phyloP scores from a whole-genome alignment of 2,888 invertebrate species.

The Lasius fuliginosus region DNA sequence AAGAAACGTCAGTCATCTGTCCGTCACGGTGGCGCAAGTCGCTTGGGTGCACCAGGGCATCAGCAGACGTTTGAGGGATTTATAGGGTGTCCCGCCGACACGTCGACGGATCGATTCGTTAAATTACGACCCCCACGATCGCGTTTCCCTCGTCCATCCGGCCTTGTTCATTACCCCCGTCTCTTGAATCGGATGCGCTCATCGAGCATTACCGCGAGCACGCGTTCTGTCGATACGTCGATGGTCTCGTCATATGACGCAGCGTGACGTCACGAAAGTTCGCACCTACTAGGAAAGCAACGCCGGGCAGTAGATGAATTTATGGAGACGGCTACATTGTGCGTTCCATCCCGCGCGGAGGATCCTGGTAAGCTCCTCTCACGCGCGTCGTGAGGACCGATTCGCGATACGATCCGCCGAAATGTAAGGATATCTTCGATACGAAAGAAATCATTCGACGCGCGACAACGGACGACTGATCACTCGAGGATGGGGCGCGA shows the following conservation, averaged over 20 bases:
- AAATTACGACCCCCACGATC: conserved; percentile 13
- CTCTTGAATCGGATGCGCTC: background rate
- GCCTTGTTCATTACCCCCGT: background rate
- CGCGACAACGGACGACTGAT: conserved; percentile 21
- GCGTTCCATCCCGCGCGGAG: conserved; percentile 45
- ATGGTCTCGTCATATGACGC: conserved; percentile 71
- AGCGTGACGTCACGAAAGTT: conserved; percentile 83
- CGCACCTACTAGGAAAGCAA: conserved; percentile 83
- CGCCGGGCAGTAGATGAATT: conserved; percentile 80
- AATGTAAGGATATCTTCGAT: conserved; percentile 39
- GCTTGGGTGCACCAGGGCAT: conserved; percentile 84
- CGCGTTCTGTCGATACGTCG: conserved; percentile 62
- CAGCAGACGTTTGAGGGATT: conserved; percentile 86
- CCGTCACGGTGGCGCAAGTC: conserved; percentile 85
- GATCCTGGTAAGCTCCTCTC: conserved; percentile 50
- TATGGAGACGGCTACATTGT: conserved; percentile 63
- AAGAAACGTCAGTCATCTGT: conserved; percentile 84
- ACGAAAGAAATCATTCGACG: conserved; percentile 28
- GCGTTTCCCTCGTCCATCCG: background rate
- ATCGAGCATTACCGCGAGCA: conserved; percentile 27
- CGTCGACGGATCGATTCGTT: conserved; percentile 63
- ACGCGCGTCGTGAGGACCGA: conserved; percentile 16
- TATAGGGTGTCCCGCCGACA: conserved; percentile 80
- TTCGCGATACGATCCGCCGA: background rate
- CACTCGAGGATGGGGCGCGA: conserved; percentile 56